Base-by-base conservation (phyloP, 2,113 vertebrate genomes). In the Oenanthe oenanthe region DNA sequence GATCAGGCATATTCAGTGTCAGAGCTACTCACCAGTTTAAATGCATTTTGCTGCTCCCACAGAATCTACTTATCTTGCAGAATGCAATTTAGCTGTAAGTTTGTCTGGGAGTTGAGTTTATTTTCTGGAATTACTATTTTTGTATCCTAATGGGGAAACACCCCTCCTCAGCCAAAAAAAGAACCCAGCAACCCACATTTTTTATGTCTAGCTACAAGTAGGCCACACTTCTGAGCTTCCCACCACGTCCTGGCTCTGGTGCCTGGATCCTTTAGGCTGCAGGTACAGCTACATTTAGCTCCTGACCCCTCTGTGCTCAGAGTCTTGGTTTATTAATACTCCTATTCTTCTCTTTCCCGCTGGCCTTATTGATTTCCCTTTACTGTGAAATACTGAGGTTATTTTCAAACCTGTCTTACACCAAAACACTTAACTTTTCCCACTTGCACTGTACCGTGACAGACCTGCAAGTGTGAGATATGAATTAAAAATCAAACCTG, bases 301-400 rank as follows among this genome's bases (percentile, higher is more conserved):
- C 18, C 10, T 90, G 92, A 88, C 85, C 91, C 90, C 58, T 58
- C 88, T 66, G 45, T 92, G 43, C 56, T 74, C 82, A 70, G 61
- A 67, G 58, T 54, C 81, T 88, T 91, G 70, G 85, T 96, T 89
- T 93, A 95, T 96, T 95, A 96, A 95, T 95, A 88, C 51, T 79
- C 60, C 92, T 51, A 43, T 72, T 83, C 71, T 88, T 91, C 84
- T 94, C 61, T 60, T 93, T 80, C 71, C 86, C 0, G 0, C 77
- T 84, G 66, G 45, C 90, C 61, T 86, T 93, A 94, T 88, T 96
- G 92, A 95, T 96, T 96, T 93, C 89, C 56, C 53, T 61, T 81
- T 90, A 43, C 78, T 86, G 72, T 82, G 95, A 96, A 88, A 88
- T 51, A 92, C 74, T 36, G 88, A 93, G 82, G 68, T 74, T 76